Percentiles rank a stretch among this genome's conserved stretches.
Conservation (phyloP, 2,888 invertebrate species). For the Hirtodrosophila cameraria region DNA sequence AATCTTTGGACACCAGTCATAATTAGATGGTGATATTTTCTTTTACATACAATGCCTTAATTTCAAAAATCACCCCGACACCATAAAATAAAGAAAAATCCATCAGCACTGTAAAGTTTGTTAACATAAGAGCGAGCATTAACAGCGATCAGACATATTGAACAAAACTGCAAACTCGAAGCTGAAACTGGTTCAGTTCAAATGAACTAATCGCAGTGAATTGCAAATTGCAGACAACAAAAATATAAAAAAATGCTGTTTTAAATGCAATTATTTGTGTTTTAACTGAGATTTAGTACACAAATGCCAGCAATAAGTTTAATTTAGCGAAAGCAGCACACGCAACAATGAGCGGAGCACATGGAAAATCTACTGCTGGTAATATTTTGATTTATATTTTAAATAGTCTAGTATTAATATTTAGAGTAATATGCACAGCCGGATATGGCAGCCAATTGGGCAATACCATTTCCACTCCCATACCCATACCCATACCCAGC, state of each 20-base stretch:
- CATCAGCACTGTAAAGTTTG: too few species aligned
- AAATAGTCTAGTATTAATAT: not conserved
- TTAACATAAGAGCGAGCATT: slow-evolving; percentile 16
- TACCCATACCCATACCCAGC: slow-evolving; percentile 50
- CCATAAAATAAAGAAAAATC: too few species aligned
- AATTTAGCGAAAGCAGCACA: not conserved
- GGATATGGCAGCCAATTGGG: slow-evolving; percentile 35
- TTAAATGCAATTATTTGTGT: not conserved
- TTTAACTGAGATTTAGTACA: not conserved
- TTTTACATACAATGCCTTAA: too few species aligned
- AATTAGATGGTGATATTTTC: too few species aligned
- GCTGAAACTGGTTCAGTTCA: slow-evolving; percentile 5
- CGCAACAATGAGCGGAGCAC: slow-evolving; percentile 50
- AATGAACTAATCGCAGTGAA: not conserved
- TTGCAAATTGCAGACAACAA: not conserved
- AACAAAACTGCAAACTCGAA: not conserved
- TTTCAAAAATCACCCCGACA: too few species aligned
- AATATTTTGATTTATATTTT: not conserved
- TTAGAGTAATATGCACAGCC: not conserved
- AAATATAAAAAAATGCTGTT: not conserved
- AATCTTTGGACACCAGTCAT: too few species aligned
- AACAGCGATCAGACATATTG: not conserved
- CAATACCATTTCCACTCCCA: too few species aligned
- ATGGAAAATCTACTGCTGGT: slow-evolving; percentile 40
- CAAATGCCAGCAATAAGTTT: not conserved